A percentile compares a stretch with the other conserved stretches of the same genome.
Conservation (phyloP, 2,888 invertebrate species). For the Callyntrura sp. region DNA sequence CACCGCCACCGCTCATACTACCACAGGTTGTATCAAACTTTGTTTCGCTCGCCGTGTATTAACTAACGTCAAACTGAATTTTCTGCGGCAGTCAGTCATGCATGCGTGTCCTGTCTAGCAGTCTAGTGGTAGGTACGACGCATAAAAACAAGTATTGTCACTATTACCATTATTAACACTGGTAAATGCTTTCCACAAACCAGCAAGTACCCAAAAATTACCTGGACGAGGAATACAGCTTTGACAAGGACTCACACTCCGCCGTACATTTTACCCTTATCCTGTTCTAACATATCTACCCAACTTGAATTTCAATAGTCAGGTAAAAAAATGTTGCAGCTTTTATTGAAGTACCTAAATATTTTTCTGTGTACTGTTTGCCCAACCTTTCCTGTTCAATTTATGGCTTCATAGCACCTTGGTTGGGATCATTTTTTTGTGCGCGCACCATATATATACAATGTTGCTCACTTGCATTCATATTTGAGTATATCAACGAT, state of each 20-base stretch:
- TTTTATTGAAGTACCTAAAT: background rate
- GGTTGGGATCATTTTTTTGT: background rate
- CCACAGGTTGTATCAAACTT: background rate
- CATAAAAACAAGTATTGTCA: too few relatives aligned
- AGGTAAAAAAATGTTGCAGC: slow-evolving; percentile 4
- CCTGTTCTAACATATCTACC: too few relatives aligned
- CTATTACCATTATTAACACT: too few relatives aligned
- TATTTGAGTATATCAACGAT: background rate
- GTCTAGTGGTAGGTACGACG: too few relatives aligned
- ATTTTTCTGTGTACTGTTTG: background rate
- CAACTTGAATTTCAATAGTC: background rate
- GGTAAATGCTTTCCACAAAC: too few relatives aligned
- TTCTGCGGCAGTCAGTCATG: too few relatives aligned
- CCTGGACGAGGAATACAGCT: too few relatives aligned
- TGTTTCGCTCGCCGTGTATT: background rate
- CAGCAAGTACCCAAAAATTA: too few relatives aligned
- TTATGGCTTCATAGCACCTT: background rate
- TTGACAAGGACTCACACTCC: too few relatives aligned
- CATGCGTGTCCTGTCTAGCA: too few relatives aligned
- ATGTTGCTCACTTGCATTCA: background rate
- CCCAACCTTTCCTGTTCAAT: slow-evolving; percentile 3
- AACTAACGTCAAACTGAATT: too few relatives aligned
- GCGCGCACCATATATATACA: background rate
- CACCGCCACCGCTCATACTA: background rate
- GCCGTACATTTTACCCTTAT: too few relatives aligned